These are phyloP conservation scores for Diorhabda elongata DNA, from an alignment of 1,140 invertebrate genomes.

Conservation along the genomic window DNA sequence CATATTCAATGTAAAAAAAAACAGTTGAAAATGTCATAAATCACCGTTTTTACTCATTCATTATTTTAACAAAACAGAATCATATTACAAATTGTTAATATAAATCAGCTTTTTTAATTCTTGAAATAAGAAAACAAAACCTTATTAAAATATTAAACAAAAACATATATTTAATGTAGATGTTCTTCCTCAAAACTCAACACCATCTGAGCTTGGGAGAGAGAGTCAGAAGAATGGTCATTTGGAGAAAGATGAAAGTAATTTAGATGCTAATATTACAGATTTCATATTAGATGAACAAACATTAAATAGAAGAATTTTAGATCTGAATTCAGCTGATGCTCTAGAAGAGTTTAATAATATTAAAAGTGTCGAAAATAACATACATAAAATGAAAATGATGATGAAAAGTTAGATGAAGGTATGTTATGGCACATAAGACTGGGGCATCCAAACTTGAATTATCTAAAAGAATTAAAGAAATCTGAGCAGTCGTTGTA, in stretches of 20 bases:
- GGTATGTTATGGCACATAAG: slow-evolving; percentile 15
- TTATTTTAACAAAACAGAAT: no score
- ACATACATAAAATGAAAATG: not conserved
- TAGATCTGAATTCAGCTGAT: slow-evolving; percentile 5
- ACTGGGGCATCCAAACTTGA: not conserved
- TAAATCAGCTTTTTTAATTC: no score
- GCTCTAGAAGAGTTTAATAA: not conserved
- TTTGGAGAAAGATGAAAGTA: slow-evolving; percentile 9
- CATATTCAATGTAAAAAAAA: no score
- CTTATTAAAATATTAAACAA: no score
- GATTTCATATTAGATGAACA: slow-evolving; percentile 3
- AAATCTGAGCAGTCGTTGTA: not conserved
- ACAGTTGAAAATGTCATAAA: no score
- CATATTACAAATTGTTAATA: no score
- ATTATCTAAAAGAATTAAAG: slow-evolving; percentile 10
- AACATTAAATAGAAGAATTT: slow-evolving; percentile 1
- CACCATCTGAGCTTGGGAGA: slow-evolving; percentile 6
- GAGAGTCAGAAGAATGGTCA: not conserved
- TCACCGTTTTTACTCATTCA: no score
- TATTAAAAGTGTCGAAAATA: not conserved
- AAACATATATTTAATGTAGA: no score
- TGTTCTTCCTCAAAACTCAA: not conserved
- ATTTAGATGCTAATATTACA: not conserved
- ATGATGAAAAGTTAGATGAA: slow-evolving; percentile 1
- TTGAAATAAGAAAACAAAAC: no score